phyloP scores from a whole-genome alignment of 2,797 vertebrate species.

The Schizothorax lantsangensis region DNA sequence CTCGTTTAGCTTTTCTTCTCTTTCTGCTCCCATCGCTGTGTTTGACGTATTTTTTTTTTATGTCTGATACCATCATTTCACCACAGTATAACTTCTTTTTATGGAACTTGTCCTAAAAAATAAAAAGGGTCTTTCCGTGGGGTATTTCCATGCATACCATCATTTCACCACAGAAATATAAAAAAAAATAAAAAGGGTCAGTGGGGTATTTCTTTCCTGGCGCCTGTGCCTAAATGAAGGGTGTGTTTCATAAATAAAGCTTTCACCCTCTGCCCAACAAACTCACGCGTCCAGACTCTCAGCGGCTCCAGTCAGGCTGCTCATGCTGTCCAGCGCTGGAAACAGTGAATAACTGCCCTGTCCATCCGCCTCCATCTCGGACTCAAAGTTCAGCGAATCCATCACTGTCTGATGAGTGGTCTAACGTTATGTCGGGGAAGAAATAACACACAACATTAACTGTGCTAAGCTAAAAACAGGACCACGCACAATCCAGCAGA shows the following conservation, averaged over 20 bases:
- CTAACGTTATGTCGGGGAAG: neutral
- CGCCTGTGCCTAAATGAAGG: neutral
- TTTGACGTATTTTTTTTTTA: no score
- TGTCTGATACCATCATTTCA: no score
- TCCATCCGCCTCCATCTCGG: slow-evolving; percentile 83
- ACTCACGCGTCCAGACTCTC: slow-evolving; percentile 80
- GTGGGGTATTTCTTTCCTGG: no score
- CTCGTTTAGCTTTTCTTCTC: no score
- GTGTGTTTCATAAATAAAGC: accelerated
- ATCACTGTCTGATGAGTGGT: slow-evolving; percentile 58
- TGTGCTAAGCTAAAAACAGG: slow-evolving; percentile 15
- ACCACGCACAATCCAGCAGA: neutral
- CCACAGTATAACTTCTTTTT: no score
- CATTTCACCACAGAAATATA: no score
- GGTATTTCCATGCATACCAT: no score
- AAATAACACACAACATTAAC: neutral
- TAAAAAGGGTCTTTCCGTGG: accelerated
- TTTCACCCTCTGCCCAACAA: neutral
- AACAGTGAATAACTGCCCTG: slow-evolving; percentile 83
- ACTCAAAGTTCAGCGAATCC: slow-evolving; percentile 84
- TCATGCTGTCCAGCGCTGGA: slow-evolving; percentile 82
- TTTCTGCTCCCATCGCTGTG: no score
- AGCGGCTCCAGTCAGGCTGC: slow-evolving; percentile 75
- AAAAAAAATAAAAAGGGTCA: no score
- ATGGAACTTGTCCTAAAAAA: neutral